phyloP scores from a whole-genome alignment of 2,888 invertebrate species.

The Hydrotaea cyrtoneurina region DNA sequence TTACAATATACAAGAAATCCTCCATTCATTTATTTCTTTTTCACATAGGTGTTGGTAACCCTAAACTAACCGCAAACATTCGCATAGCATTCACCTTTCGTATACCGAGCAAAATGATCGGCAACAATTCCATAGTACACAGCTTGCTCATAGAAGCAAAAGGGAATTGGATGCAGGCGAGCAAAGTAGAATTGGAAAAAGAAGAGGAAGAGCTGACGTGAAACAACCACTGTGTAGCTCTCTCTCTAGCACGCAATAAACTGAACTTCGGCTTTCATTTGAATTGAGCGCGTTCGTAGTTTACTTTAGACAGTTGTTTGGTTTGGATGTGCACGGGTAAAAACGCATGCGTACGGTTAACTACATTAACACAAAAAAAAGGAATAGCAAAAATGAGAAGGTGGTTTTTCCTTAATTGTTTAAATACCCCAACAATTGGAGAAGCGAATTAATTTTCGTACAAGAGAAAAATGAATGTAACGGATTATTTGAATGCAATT shows the following conservation, averaged over 20 bases:
- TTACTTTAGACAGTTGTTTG: constrained; percentile 62
- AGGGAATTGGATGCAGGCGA: too few relatives aligned
- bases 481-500: not conserved
- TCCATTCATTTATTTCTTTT: too few relatives aligned
- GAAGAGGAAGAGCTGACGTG: not conserved
- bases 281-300: constrained; percentile 65
- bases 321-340: constrained; percentile 49
- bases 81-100: not conserved
- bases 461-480: not conserved
- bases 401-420: constrained; percentile 18
- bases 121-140: constrained; percentile 4
- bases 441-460: not conserved
- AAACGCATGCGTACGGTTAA: not conserved
- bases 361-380: not conserved
- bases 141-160: constrained; percentile 34
- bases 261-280: constrained; percentile 59
- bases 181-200: too few relatives aligned
- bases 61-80: too few relatives aligned
- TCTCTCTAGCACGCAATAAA: constrained; percentile 48
- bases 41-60: too few relatives aligned
- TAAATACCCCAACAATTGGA: constrained; percentile 4
- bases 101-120: not conserved
- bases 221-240: constrained; percentile 8
- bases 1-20: too few relatives aligned
- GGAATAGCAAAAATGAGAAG: constrained; percentile 42